These are phyloP conservation scores for Poeciliopsis gracilis DNA, from an alignment of 2,797 vertebrate genomes.

Conservation along the genomic window DNA sequence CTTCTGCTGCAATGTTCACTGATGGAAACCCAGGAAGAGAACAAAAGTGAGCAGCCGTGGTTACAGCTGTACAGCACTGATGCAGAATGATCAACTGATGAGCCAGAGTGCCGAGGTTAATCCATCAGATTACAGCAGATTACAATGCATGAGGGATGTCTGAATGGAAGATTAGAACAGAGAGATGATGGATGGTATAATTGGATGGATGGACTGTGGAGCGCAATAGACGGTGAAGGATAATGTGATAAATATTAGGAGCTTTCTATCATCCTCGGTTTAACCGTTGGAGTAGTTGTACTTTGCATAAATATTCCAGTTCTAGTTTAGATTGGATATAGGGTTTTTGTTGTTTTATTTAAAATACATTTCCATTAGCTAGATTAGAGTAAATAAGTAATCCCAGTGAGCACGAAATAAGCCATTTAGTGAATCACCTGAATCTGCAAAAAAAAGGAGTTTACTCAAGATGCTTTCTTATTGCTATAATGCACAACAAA, in stretches of 20 bases:
- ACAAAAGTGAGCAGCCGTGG: conserved; percentile 23
- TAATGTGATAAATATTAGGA: conserved; percentile 30
- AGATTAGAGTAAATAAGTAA: neutral
- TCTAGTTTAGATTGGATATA: neutral
- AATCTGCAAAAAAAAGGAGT: neutral
- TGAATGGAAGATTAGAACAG: conserved; percentile 63
- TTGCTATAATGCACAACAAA: neutral
- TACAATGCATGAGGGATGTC: conserved; percentile 63
- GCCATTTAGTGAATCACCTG: neutral
- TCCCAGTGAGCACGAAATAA: neutral
- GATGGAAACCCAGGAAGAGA: conserved; percentile 4
- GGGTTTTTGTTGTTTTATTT: neutral
- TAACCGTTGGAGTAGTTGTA: neutral
- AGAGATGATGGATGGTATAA: conserved; percentile 61
- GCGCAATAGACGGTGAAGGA: conserved; percentile 51
- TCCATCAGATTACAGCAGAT: conserved; percentile 79
- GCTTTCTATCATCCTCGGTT: conserved; percentile 7
- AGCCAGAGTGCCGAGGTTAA: conserved; percentile 71
- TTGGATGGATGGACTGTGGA: conserved; percentile 38
- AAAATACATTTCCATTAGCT: conserved; percentile 5
- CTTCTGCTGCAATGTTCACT: neutral
- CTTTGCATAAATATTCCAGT: conserved; percentile 4
- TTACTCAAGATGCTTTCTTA: neutral
- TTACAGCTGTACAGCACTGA: conserved; percentile 36
- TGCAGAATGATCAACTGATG: conserved; percentile 56